These are phyloP conservation scores for Operophtera brumata DNA, from an alignment of 2,888 invertebrate genomes.

Conservation along the genomic window DNA sequence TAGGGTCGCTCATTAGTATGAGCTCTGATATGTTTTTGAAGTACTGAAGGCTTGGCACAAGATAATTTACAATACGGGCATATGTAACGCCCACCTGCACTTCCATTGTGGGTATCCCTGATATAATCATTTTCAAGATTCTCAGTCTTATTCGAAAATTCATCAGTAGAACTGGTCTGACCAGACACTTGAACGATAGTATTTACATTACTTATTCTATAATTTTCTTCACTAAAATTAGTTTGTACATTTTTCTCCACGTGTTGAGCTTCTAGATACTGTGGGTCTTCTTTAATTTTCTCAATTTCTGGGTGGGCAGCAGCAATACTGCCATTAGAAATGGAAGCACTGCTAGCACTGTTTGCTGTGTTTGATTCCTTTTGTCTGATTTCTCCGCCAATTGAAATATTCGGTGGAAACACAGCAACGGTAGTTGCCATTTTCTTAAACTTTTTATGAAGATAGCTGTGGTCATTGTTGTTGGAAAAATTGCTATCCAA, in stretches of 20 bases:
- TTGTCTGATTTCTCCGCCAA: constrained; percentile 57
- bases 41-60: constrained; percentile 95
- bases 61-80: constrained; percentile 94
- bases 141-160: constrained; percentile 80
- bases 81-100: constrained; percentile 85
- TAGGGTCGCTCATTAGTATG: constrained; percentile 96
- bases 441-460: constrained; percentile 96
- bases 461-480: constrained; percentile 87
- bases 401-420: constrained; percentile 58
- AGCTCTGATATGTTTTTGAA: constrained; percentile 95
- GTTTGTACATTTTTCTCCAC: constrained; percentile 77
- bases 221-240: constrained; percentile 73
- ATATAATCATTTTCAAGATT: constrained; percentile 77
- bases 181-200: constrained; percentile 74
- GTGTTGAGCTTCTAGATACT: constrained; percentile 48
- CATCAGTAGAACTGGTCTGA: constrained; percentile 78
- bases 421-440: constrained; percentile 83
- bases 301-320: constrained; percentile 75
- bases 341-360: constrained; percentile 56
- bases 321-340: constrained; percentile 72
- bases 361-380: constrained; percentile 59
- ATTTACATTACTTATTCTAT: constrained; percentile 75
- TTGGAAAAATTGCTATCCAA: constrained; percentile 73
- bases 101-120: constrained; percentile 70
- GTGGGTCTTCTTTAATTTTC: constrained; percentile 64